phyloP scores from a whole-genome alignment of 2,113 vertebrate species.

The Poicephalus gulielmi region DNA sequence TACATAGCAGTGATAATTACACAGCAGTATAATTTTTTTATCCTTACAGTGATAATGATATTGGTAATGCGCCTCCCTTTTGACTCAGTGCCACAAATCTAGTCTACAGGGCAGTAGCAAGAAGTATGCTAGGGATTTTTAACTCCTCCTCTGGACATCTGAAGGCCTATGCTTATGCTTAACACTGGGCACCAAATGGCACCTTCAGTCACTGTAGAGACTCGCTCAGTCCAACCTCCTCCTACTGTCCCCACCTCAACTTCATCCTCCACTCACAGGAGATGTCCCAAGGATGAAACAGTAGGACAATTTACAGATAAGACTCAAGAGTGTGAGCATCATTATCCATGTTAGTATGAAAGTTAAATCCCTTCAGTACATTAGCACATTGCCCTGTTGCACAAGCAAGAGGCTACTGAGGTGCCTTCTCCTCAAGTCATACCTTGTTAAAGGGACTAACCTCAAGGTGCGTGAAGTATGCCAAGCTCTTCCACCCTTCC shows the following conservation, averaged over 20 bases:
- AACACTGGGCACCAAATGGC: background rate
- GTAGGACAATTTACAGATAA: background rate
- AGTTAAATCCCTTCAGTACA: background rate
- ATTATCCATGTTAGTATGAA: background rate
- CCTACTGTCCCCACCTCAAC: background rate
- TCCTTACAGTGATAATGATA: background rate
- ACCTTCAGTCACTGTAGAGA: background rate
- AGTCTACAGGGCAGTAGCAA: background rate
- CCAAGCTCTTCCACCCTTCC: background rate
- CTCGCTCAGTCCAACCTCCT: background rate
- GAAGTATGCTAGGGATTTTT: background rate
- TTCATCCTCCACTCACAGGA: background rate
- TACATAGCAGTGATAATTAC: background rate
- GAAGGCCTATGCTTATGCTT: background rate
- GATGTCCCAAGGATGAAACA: background rate
- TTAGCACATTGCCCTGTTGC: background rate
- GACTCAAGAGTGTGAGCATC: background rate
- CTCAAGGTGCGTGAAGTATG: background rate
- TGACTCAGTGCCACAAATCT: background rate
- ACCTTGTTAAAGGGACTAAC: background rate
- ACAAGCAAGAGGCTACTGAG: background rate
- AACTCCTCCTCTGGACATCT: background rate
- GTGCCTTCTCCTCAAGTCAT: background rate
- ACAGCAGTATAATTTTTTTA: background rate
- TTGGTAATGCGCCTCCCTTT: background rate